Evolutionary conservation across 2,888 invertebrate genomes (phyloP), one percentile per base, ranked within the genome.

Genomic region (Sthenelais limicola): DNA sequence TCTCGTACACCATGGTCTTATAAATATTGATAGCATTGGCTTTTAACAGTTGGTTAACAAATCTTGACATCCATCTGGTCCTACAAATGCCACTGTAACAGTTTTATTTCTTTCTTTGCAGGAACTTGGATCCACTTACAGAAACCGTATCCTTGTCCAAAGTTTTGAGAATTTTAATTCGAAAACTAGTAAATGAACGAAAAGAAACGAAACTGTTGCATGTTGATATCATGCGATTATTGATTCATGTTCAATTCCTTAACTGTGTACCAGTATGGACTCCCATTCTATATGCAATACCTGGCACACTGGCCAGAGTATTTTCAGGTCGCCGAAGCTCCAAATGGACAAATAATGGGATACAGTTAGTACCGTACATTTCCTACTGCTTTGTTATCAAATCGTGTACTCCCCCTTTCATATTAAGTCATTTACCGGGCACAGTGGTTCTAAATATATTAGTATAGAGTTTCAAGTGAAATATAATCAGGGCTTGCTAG

Each of bases 241-340:
- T 1, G 33, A 62, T n/a, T 1, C 3, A 62, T 30, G 1, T n/a
- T 28, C 30, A 56, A 32, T 62, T 62, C 74, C 73, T 80, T 74
- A 58, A 77, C 73, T 35, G 12, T 43, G 21, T 74, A 5, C 68
- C 75, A 89, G 88, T 90, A 90, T 83, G 89, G 89, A 5, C 78
- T 89, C 66, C 84, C 88, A 51, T 99, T 99, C 90, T 99, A 99
- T 85, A 94, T 98, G 89, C 97, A 97, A 85, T 99, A 99, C 89
- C 89, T 98, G 85, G 96, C 97, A 12, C 96, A 97, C 85, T 98
- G 98, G 98, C 98, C 98, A 0, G 98, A 99, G 89, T 98, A 97
- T 88, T 98, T 98, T 88, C 96, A 97, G 91, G 94, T 97, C 24
- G 96, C 97, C 2, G 98, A 98, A 90, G 94, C 97, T 24, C 95